Percentiles rank a stretch among this genome's conserved stretches.
Conservation (phyloP, 35 echinoderm and acorn worm genomes). For the Hemicentrotus pulcherrimus region DNA sequence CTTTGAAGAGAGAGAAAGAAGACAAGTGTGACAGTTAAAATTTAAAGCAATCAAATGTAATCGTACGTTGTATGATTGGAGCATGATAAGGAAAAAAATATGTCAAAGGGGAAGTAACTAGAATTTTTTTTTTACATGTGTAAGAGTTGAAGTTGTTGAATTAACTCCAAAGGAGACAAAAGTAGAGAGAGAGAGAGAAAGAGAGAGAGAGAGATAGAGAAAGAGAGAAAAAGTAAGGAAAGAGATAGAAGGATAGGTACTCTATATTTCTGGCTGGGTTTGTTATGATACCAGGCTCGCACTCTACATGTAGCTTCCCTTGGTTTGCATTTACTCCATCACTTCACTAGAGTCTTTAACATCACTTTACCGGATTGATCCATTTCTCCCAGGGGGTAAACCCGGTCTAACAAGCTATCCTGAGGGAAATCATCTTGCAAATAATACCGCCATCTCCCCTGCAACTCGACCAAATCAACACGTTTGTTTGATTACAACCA, state of each 20-base stretch:
- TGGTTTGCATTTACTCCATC: slow-evolving; percentile 5
- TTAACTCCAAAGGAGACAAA: too few species aligned
- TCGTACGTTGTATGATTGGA: too few species aligned
- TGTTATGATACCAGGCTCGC: slow-evolving; percentile 23
- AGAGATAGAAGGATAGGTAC: neutral
- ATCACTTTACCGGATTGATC: slow-evolving; percentile 31
- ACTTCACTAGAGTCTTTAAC: neutral
- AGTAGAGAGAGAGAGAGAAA: too few species aligned
- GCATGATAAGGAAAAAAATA: too few species aligned
- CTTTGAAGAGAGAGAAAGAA: too few species aligned
- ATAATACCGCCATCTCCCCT: neutral
- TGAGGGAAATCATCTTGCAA: neutral
- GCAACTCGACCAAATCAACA: neutral
- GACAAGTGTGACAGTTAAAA: too few species aligned
- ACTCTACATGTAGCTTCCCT: slow-evolving; percentile 6
- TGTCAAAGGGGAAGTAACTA: too few species aligned
- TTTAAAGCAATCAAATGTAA: too few species aligned
- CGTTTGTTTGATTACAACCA: neutral
- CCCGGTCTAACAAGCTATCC: neutral
- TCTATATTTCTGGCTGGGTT: neutral
- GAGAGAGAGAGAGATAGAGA: neutral
- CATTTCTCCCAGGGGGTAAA: slow-evolving; percentile 32
- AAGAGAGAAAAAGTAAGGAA: neutral
- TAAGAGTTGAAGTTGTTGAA: too few species aligned
- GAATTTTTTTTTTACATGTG: too few species aligned